Conservation (phyloP, 2,888 invertebrate genomes). For the Apoda limacodes region DNA sequence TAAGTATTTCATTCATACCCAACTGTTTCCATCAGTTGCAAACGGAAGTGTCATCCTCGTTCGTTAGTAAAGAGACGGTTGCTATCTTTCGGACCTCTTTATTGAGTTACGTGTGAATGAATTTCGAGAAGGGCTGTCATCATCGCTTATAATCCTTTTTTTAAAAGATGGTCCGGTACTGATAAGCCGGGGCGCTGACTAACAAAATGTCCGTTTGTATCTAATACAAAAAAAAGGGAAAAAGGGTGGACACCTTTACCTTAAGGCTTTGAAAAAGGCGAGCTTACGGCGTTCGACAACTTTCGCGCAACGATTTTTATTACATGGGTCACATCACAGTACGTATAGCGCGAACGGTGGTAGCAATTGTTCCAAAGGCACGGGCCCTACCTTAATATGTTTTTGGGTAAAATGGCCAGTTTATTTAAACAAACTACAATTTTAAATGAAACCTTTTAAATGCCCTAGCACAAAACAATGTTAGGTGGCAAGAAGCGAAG, state of each 20-base stretch:
- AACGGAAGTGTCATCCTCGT: too few relatives aligned
- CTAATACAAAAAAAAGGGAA: constrained; percentile 39
- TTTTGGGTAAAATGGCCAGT: too few relatives aligned
- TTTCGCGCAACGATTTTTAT: constrained; percentile 9
- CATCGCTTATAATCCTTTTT: constrained; percentile 42
- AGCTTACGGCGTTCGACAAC: constrained; percentile 2
- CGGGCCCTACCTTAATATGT: too few relatives aligned
- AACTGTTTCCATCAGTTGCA: too few relatives aligned
- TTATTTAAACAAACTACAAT: too few relatives aligned
- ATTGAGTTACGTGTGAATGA: constrained; percentile 49
- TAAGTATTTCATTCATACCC: too few relatives aligned
- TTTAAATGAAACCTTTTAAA: too few relatives aligned
- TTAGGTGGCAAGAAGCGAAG: too few relatives aligned
- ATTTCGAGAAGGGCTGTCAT: constrained; percentile 40
- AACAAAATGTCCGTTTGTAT: constrained; percentile 63
- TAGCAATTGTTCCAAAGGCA: too few relatives aligned
- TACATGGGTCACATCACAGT: constrained; percentile 18
- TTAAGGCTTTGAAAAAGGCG: constrained; percentile 26
- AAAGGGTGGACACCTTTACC: constrained; percentile 30
- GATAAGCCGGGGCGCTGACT: constrained; percentile 47
- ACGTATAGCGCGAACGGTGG: too few relatives aligned
- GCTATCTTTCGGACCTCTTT: constrained; percentile 22
- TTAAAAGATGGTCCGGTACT: constrained; percentile 37
- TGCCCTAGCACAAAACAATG: too few relatives aligned
- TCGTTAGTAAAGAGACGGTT: not conserved